These are phyloP conservation scores for Heterodera carotae DNA, from an alignment of 1,140 invertebrate species.

Conservation along the genomic window DNA sequence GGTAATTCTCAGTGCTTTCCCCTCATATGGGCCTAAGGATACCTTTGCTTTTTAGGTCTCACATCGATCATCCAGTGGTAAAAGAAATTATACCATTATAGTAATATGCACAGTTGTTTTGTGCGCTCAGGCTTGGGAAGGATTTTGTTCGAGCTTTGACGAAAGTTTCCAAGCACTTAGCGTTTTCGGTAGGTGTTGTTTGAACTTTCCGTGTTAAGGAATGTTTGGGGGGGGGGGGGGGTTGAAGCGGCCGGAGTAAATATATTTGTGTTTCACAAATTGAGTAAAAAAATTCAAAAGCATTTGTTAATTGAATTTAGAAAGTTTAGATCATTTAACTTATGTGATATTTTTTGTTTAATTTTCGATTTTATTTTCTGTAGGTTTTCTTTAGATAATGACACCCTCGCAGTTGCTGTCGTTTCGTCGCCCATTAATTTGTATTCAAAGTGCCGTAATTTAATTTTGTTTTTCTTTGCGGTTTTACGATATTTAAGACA, in stretches of 20 bases:
- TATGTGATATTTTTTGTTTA: not conserved
- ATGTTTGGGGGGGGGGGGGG: too few species aligned
- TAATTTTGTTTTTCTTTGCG: constrained; percentile 30
- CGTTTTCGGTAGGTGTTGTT: constrained; percentile 37
- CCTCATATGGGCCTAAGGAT: too few species aligned
- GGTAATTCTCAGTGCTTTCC: constrained; percentile 28
- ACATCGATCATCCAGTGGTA: constrained; percentile 50
- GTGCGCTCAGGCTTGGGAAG: constrained; percentile 59
- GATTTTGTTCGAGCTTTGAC: constrained; percentile 49
- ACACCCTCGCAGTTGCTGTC: constrained; percentile 55
- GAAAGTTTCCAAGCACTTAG: constrained; percentile 59
- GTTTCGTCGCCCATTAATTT: constrained; percentile 58
- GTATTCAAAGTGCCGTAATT: constrained; percentile 56
- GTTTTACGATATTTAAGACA: constrained; percentile 51
- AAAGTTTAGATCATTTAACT: too few species aligned
- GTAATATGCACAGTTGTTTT: too few species aligned
- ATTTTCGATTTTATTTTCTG: not conserved
- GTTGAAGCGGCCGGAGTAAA: too few species aligned
- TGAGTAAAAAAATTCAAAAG: not conserved
- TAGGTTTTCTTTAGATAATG: constrained; percentile 5
- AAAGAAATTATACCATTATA: too few species aligned
- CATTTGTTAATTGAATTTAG: not conserved
- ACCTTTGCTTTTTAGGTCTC: too few species aligned
- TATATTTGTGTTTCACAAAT: too few species aligned
- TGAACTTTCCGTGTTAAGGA: too few species aligned